Conservation (phyloP, 2,888 invertebrate genomes). For the Tenodera sinensis region DNA sequence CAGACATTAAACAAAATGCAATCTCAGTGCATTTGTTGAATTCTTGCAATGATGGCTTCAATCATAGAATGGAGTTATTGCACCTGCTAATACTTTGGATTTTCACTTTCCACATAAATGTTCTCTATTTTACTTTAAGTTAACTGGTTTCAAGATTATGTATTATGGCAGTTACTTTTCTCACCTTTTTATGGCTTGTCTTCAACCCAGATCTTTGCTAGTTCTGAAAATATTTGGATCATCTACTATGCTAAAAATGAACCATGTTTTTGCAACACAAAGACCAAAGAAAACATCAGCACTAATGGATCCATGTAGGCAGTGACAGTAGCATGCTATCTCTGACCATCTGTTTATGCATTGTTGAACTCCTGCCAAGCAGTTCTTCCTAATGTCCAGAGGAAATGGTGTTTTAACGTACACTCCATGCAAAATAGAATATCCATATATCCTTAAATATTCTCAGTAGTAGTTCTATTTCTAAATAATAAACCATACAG, state of each 20-base stretch:
- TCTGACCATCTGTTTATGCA: background rate
- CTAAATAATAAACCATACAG: background rate
- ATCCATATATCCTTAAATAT: background rate
- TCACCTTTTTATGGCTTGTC: background rate
- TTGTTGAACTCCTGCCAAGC: background rate
- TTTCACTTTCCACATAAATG: too few relatives aligned
- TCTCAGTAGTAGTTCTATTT: background rate
- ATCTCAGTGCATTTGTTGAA: too few relatives aligned
- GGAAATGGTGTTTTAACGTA: background rate
- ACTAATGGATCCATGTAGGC: background rate
- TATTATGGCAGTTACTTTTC: background rate
- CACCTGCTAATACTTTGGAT: too few relatives aligned
- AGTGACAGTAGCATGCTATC: background rate
- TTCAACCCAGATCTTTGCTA: background rate
- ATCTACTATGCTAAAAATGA: background rate
- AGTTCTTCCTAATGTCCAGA: background rate
- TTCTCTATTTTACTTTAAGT: too few relatives aligned
- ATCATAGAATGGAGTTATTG: too few relatives aligned
- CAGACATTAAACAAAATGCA: too few relatives aligned
- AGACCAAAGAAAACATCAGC: background rate
- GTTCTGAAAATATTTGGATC: background rate
- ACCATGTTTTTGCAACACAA: background rate
- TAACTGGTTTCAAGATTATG: too few relatives aligned
- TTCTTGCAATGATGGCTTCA: too few relatives aligned
- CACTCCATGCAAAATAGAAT: background rate